Conservation (phyloP, 2,888 invertebrate species). For the Xestia sexstrigata region DNA sequence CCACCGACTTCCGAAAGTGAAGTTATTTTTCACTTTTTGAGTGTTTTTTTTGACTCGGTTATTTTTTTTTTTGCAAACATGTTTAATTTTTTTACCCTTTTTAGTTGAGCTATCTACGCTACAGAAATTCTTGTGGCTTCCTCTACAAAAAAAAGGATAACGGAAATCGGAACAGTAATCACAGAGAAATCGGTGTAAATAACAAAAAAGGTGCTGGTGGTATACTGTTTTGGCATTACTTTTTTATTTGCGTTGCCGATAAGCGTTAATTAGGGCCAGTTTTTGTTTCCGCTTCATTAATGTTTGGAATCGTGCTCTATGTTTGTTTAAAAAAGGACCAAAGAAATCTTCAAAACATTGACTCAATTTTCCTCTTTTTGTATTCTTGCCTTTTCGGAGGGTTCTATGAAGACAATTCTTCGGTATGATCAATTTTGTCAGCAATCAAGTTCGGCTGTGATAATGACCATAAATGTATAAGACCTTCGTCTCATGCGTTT, state of each 20-base stretch:
- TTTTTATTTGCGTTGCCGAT: conserved; percentile 12
- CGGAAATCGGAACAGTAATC: background rate
- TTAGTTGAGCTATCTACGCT: too few species aligned
- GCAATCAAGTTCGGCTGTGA: background rate
- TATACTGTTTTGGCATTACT: background rate
- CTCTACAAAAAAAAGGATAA: background rate
- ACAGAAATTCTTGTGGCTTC: too few species aligned
- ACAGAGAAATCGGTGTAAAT: background rate
- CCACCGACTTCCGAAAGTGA: too few species aligned
- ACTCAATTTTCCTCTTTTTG: background rate
- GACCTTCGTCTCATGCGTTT: background rate
- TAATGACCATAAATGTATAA: too few species aligned
- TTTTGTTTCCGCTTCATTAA: background rate
- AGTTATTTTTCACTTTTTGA: too few species aligned
- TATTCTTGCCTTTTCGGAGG: too few species aligned
- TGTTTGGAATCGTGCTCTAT: background rate
- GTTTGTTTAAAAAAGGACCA: background rate
- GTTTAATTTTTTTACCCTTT: too few species aligned
- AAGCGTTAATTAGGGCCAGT: conserved; percentile 9
- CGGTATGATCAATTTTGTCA: background rate
- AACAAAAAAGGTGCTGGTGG: background rate
- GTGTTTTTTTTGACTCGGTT: too few species aligned
- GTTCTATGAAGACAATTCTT: background rate
- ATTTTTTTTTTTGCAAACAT: too few species aligned
- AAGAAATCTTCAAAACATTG: background rate